phyloP scores from a whole-genome alignment of 2,113 vertebrate species.

The Uropsilus gracilis region DNA sequence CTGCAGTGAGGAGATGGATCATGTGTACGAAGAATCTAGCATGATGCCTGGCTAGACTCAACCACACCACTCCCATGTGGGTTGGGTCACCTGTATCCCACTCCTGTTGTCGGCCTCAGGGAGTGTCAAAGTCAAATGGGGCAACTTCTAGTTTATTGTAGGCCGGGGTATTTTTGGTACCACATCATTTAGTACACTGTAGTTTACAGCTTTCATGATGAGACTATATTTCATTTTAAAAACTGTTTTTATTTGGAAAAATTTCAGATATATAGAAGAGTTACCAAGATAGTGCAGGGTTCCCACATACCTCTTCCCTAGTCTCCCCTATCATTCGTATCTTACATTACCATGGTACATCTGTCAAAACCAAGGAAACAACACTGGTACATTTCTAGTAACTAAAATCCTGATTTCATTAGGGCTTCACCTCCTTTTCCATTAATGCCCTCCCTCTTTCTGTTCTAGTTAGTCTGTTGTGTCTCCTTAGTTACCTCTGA shows the following conservation, averaged over 20 bases:
- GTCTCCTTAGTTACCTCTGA: neutral
- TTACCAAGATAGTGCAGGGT: neutral
- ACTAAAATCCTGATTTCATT: neutral
- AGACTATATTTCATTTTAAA: neutral
- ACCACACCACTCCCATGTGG: neutral
- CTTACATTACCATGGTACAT: neutral
- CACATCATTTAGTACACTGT: neutral
- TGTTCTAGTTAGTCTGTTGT: neutral
- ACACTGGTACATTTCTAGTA: neutral
- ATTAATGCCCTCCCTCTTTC: neutral
- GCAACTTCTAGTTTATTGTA: neutral
- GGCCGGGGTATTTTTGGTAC: neutral
- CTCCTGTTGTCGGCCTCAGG: neutral
- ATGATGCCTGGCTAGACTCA: no score
- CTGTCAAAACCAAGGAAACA: neutral
- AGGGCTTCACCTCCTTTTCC: neutral
- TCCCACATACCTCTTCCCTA: neutral
- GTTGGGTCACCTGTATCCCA: neutral
- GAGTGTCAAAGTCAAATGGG: neutral
- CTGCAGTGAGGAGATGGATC: no score
- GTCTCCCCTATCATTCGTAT: neutral
- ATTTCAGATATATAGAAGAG: neutral
- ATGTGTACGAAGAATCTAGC: neutral
- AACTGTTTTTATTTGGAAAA: neutral
- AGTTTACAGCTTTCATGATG: slow-evolving; percentile 15